These are phyloP conservation scores for Nematolebias whitei DNA, from an alignment of 2,113 vertebrate species.

Conservation along the genomic window DNA sequence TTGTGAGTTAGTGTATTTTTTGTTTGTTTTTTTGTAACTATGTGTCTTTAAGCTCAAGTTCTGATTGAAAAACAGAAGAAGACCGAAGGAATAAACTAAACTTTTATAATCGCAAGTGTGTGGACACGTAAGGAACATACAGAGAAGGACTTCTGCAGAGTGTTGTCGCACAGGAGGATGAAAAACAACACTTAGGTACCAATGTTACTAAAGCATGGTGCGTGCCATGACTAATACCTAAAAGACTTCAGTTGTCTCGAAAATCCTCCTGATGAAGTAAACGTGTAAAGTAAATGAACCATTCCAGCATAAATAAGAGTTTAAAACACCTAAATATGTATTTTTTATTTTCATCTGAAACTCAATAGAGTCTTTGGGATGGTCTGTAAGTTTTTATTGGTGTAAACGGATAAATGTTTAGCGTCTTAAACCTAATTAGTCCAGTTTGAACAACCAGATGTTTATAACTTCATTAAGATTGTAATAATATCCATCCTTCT, in stretches of 20 bases:
- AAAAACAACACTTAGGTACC: conserved; percentile 3
- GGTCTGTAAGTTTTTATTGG: conserved; percentile 9
- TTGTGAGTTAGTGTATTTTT: too few species aligned
- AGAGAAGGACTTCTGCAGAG: conserved; percentile 21
- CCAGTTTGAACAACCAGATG: not conserved
- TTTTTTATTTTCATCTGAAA: conserved; percentile 8
- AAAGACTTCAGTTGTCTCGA: not conserved
- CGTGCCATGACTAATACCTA: conserved; percentile 19
- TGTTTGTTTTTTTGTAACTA: conserved; percentile 8
- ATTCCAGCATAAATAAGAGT: conserved; percentile 9
- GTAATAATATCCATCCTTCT: conserved; percentile 1
- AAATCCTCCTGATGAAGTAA: too few species aligned
- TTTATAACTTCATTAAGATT: not conserved
- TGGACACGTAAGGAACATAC: conserved; percentile 11
- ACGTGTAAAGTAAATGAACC: conserved; percentile 19
- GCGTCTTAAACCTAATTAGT: conserved; percentile 6
- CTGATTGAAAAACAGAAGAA: conserved; percentile 24
- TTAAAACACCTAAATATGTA: not conserved
- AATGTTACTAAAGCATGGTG: conserved; percentile 27
- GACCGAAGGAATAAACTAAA: conserved; percentile 3
- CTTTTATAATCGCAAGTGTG: conserved; percentile 10
- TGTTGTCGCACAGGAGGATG: conserved; percentile 19
- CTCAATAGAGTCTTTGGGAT: conserved; percentile 3
- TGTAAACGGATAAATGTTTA: not conserved
- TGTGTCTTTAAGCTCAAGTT: conserved; percentile 28